These are phyloP conservation scores for Keiferia lycopersicella DNA, from an alignment of 2,888 invertebrate species.

Conservation along the genomic window DNA sequence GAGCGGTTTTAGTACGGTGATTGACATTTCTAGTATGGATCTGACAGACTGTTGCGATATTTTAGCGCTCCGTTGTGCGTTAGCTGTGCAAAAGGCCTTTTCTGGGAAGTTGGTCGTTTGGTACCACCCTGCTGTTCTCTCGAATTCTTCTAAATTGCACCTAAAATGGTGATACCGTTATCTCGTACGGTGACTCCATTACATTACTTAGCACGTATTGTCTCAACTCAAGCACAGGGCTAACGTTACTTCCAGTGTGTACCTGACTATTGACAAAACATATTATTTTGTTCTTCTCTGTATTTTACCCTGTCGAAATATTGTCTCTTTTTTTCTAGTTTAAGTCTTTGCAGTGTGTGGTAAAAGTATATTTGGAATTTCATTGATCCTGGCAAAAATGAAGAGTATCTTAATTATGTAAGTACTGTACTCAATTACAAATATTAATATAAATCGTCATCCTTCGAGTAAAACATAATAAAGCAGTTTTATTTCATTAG, in stretches of 20 bases:
- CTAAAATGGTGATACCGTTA: conserved; percentile 28
- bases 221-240: background rate
- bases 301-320: background rate
- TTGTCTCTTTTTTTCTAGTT: no score
- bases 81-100: no score
- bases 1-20: no score
- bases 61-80: no score
- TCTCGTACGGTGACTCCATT: conserved; percentile 36
- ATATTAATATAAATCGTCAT: no score
- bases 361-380: no score
- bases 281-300: background rate
- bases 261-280: conserved; percentile 3
- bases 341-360: no score
- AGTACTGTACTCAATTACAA: background rate
- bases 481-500: no score
- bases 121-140: background rate
- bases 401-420: background rate
- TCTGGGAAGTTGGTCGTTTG: no score
- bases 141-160: background rate
- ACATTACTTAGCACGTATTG: background rate
- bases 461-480: no score
- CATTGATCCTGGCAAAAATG: background rate
- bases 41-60: no score
- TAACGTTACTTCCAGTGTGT: background rate
- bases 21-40: no score